These are phyloP conservation scores for Trissoscelio sp. DNA, from an alignment of 2,888 invertebrate species.

Conservation along the genomic window DNA sequence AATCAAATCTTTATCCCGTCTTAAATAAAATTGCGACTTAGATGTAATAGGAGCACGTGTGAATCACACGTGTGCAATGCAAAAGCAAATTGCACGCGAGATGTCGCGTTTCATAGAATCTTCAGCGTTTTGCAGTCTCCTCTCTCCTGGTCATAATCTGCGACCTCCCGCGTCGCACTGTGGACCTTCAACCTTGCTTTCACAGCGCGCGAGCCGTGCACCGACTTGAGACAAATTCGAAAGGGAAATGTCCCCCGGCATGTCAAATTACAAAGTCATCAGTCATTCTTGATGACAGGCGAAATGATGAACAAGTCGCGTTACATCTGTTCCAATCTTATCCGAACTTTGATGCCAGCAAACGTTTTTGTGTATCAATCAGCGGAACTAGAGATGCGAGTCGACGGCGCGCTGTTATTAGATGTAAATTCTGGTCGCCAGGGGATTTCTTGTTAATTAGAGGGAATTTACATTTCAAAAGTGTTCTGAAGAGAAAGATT, in stretches of 20 bases:
- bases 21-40: neutral
- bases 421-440: conserved; percentile 33
- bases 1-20: too few relatives aligned
- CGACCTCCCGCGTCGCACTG: conserved; percentile 69
- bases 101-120: conserved; percentile 15
- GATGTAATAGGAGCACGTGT: conserved; percentile 26
- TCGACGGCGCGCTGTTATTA: conserved; percentile 29
- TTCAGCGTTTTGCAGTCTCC: conserved; percentile 68
- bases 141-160: conserved; percentile 73
- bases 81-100: conserved; percentile 26
- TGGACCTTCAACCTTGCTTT: conserved; percentile 69
- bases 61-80: conserved; percentile 17
- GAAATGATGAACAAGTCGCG: conserved; percentile 39
- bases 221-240: conserved; percentile 33
- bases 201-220: conserved; percentile 42
- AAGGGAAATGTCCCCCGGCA: conserved; percentile 23
- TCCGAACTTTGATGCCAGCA: conserved; percentile 18
- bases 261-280: conserved; percentile 33
- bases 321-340: conserved; percentile 41
- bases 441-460: conserved; percentile 25
- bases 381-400: conserved; percentile 15
- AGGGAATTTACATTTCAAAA: conserved; percentile 33
- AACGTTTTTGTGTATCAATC: conserved; percentile 45
- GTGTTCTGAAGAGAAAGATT: neutral
- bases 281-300: conserved; percentile 43